phyloP scores from a whole-genome alignment of 2,797 vertebrate genomes.

The Coreius guichenoti region DNA sequence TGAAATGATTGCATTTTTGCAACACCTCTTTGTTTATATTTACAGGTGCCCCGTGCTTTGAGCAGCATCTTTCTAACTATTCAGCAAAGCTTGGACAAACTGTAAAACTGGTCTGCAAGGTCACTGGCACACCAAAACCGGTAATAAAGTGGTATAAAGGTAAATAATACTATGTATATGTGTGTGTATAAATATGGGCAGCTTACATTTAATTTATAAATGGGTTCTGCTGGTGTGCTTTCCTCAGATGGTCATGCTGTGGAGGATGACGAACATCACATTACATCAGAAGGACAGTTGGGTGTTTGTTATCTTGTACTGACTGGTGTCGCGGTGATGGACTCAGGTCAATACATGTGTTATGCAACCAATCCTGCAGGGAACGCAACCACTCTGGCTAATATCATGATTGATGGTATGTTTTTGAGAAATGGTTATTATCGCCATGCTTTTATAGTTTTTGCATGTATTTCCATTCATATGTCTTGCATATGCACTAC shows the following conservation, averaged over 20 bases:
- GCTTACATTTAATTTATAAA: constrained; percentile 3
- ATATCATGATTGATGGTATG: constrained; percentile 91
- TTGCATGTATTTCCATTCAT: not conserved
- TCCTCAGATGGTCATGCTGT: constrained; percentile 86
- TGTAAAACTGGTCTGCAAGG: constrained; percentile 90
- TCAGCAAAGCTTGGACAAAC: constrained; percentile 90
- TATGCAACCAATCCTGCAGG: constrained; percentile 89
- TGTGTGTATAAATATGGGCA: not conserved
- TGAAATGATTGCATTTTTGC: not conserved
- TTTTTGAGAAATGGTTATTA: not conserved
- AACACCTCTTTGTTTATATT: constrained; percentile 2
- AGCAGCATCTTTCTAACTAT: constrained; percentile 84
- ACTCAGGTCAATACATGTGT: constrained; percentile 94
- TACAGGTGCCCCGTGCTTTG: constrained; percentile 87
- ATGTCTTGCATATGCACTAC: not conserved
- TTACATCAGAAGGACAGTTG: constrained; percentile 87
- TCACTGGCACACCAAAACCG: constrained; percentile 88
- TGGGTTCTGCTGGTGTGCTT: not conserved
- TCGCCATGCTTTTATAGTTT: not conserved
- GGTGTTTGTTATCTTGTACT: constrained; percentile 89
- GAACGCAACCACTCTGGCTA: constrained; percentile 86
- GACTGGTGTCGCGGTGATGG: constrained; percentile 83
- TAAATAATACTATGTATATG: constrained; percentile 57
- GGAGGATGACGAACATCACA: constrained; percentile 91
- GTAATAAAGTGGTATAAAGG: constrained; percentile 93